Evolutionary conservation across 2,888 invertebrate genomes (phyloP).

Genomic region (Epiblema foenella): DNA sequence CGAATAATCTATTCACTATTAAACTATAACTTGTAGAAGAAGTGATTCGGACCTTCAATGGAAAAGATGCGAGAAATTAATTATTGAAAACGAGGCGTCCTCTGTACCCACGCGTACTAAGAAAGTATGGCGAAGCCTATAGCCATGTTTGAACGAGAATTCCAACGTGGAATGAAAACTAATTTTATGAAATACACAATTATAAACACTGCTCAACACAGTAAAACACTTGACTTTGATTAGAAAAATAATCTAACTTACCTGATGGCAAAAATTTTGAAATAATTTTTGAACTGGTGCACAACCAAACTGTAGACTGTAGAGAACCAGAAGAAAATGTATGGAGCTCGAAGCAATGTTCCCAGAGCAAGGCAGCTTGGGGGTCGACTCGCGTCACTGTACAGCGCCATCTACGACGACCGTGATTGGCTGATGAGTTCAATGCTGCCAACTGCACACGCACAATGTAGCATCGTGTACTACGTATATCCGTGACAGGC

Average conservation of each 20-base stretch:
- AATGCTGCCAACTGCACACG: slow-evolving; percentile 69
- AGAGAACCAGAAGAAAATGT: slow-evolving; percentile 85
- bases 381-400: slow-evolving; percentile 80
- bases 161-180: slow-evolving; percentile 81
- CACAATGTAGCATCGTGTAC: slow-evolving; percentile 67
- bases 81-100: slow-evolving; percentile 81
- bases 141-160: slow-evolving; percentile 84
- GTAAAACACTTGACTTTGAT: slow-evolving; percentile 66
- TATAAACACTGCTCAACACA: slow-evolving; percentile 66
- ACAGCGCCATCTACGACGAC: slow-evolving; percentile 75
- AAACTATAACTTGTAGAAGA: slow-evolving; percentile 80
- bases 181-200: slow-evolving; percentile 65
- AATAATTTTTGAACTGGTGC: slow-evolving; percentile 83
- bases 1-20: slow-evolving; percentile 75
- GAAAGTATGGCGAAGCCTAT: slow-evolving; percentile 81
- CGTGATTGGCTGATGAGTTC: slow-evolving; percentile 71
- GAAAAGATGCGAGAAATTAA: slow-evolving; percentile 83
- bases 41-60: slow-evolving; percentile 75
- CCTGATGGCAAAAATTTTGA: slow-evolving; percentile 85
- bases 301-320: slow-evolving; percentile 84
- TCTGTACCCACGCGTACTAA: slow-evolving; percentile 82
- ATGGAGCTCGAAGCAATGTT: slow-evolving; percentile 84
- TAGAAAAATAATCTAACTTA: slow-evolving; percentile 77
- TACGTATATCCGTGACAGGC: slow-evolving; percentile 82
- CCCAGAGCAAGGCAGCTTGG: slow-evolving; percentile 82